phyloP scores from a whole-genome alignment of 2,888 invertebrate species.

The Polymixis flavicincta region DNA sequence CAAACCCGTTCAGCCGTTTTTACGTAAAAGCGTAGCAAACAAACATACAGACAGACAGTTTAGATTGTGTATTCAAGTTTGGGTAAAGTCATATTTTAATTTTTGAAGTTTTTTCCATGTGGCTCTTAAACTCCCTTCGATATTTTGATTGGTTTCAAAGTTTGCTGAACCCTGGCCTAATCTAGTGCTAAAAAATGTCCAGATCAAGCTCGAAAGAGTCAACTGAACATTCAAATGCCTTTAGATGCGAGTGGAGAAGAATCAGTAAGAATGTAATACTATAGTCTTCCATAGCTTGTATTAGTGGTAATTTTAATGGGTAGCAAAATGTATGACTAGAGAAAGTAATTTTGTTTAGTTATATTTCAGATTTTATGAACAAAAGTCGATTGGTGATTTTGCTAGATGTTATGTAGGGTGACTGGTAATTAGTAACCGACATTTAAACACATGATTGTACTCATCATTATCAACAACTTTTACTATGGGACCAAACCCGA shows the following conservation, averaged over 20 bases:
- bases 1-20: too few relatives aligned
- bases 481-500: too few relatives aligned
- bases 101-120: too few relatives aligned
- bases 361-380: background rate
- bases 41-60: too few relatives aligned
- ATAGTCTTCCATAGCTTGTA: background rate
- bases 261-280: slow-evolving; percentile 18
- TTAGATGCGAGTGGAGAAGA: background rate
- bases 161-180: slow-evolving; percentile 43
- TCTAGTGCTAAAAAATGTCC: slow-evolving; percentile 17
- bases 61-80: too few relatives aligned
- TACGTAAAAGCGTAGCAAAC: too few relatives aligned
- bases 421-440: too few relatives aligned
- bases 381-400: background rate
- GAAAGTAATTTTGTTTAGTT: background rate
- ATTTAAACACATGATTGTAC: too few relatives aligned
- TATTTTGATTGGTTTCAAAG: slow-evolving; percentile 17
- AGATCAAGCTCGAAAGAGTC: slow-evolving; percentile 11
- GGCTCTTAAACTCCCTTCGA: background rate
- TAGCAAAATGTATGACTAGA: background rate
- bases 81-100: too few relatives aligned
- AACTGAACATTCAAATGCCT: slow-evolving; percentile 15
- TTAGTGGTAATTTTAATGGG: too few relatives aligned
- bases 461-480: too few relatives aligned
- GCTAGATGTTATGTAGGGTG: too few relatives aligned